Conservation (phyloP, 1,140 invertebrate species). For the Eumaeus atala region DNA sequence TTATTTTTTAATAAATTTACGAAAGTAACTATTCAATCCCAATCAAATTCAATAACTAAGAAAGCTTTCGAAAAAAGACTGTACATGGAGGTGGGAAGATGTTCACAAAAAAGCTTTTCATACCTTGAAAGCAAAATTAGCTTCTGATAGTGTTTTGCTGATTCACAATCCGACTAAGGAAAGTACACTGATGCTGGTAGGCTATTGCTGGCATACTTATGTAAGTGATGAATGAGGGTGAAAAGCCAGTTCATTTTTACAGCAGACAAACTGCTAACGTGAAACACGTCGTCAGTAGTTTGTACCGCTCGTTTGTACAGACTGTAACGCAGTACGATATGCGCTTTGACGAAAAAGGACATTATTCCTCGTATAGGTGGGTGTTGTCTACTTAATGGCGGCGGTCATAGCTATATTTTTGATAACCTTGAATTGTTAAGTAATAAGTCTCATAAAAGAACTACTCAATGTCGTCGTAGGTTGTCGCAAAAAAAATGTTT, state of each 20-base stretch:
- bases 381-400: conserved; percentile 27
- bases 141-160: too few species aligned
- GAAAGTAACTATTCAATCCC: too few species aligned
- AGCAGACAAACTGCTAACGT: conserved; percentile 13
- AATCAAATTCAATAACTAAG: too few species aligned
- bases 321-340: conserved; percentile 18
- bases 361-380: conserved; percentile 26
- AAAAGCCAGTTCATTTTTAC: conserved; percentile 27
- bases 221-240: conserved; percentile 11
- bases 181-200: conserved; percentile 3
- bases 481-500: background rate
- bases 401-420: conserved; percentile 5
- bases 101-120: too few species aligned
- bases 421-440: conserved; percentile 6
- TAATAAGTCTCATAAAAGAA: conserved; percentile 1
- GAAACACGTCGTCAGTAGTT: too few species aligned
- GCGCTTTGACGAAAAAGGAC: conserved; percentile 16
- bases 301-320: conserved; percentile 9
- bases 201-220: conserved; percentile 18
- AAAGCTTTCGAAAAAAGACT: too few species aligned
- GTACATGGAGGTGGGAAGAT: too few species aligned
- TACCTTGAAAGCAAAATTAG: too few species aligned
- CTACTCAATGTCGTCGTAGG: conserved; percentile 1
- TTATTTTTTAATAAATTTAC: too few species aligned
- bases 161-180: too few species aligned